phyloP scores from a whole-genome alignment of 2,888 invertebrate genomes.

The Melieria crassipennis region DNA sequence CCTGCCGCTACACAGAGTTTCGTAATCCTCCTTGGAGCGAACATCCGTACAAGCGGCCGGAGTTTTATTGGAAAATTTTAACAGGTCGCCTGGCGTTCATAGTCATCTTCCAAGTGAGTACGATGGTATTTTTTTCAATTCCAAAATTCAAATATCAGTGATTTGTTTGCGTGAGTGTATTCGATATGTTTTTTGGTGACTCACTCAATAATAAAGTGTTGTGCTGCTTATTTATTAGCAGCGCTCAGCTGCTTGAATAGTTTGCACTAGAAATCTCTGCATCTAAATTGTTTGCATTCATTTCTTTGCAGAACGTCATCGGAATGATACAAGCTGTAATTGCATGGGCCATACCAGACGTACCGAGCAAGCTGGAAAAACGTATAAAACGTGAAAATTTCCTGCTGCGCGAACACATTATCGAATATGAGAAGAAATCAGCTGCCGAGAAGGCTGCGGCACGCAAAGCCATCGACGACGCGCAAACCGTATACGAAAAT shows the following conservation, averaged over 20 bases:
- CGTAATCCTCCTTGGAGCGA: slow-evolving; percentile 70
- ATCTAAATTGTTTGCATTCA: no score
- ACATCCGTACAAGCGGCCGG: slow-evolving; percentile 71
- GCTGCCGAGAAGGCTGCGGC: slow-evolving; percentile 41
- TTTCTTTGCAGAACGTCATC: slow-evolving; percentile 74
- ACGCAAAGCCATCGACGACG: slow-evolving; percentile 36
- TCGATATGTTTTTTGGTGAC: not conserved
- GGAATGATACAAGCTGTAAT: slow-evolving; percentile 76
- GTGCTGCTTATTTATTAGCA: not conserved
- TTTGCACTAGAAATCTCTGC: no score
- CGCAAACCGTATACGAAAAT: slow-evolving; percentile 24
- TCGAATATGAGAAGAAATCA: slow-evolving; percentile 72
- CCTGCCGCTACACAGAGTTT: slow-evolving; percentile 76
- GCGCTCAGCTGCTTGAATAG: not conserved
- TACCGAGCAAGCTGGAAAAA: slow-evolving; percentile 75
- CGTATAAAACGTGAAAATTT: slow-evolving; percentile 78
- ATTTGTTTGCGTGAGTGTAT: no score
- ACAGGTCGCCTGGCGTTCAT: slow-evolving; percentile 80
- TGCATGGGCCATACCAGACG: slow-evolving; percentile 82
- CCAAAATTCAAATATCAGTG: not conserved
- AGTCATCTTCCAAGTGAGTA: slow-evolving; percentile 73
- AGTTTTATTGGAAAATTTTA: slow-evolving; percentile 79
- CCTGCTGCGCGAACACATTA: slow-evolving; percentile 77
- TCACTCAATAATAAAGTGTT: not conserved
- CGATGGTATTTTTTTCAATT: not conserved